A percentile compares a stretch with the other conserved stretches of the same genome.
phyloP scores from a whole-genome alignment of 2,888 invertebrate genomes.

The Branchellion lobata region DNA sequence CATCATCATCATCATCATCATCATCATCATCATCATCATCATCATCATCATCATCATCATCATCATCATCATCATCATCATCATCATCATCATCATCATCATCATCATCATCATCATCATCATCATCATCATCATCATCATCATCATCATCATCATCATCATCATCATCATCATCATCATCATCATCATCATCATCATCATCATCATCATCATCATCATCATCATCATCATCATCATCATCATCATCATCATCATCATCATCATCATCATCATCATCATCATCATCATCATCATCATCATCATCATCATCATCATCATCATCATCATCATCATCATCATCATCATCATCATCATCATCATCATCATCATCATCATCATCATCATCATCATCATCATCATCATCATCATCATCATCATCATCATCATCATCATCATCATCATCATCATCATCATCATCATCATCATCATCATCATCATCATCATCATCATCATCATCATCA shows the following conservation, averaged over 20 bases:
- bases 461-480: background rate
- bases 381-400: background rate
- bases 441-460: constrained; percentile 4
- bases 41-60: constrained; percentile 30
- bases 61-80: constrained; percentile 23
- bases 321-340: background rate
- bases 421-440: background rate
- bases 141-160: constrained; percentile 7
- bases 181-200: background rate
- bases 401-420: background rate
- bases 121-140: constrained; percentile 10
- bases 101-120: constrained; percentile 16
- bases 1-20: background rate
- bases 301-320: background rate
- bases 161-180: background rate
- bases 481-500: background rate
- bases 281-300: constrained; percentile 14
- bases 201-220: background rate
- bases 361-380: constrained; percentile 9
- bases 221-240: background rate
- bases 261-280: background rate
- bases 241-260: background rate
- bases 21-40: background rate
- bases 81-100: constrained; percentile 25
- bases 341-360: background rate